phyloP scores from a whole-genome alignment of 2,797 vertebrate genomes.

The Hyperoplus lanceolatus region DNA sequence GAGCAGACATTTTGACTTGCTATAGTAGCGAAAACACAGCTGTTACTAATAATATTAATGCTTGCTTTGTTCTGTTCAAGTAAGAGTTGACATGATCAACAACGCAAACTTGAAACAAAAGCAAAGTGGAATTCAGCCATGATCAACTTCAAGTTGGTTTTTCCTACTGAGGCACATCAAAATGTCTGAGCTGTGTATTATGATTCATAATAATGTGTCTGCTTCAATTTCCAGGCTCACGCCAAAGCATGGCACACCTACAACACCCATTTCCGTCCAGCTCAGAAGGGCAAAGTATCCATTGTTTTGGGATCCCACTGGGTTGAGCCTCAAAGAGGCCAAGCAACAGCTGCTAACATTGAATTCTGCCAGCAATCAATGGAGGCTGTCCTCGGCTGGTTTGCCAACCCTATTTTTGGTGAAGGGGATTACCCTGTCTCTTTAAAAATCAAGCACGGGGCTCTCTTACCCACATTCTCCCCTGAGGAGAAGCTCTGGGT shows the following conservation, averaged over 20 bases:
- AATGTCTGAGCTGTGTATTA: too few relatives aligned
- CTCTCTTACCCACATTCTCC: slow-evolving; percentile 87
- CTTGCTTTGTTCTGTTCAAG: not conserved
- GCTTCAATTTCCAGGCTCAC: slow-evolving; percentile 90
- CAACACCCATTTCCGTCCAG: slow-evolving; percentile 85
- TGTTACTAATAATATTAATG: not conserved
- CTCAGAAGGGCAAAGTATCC: slow-evolving; percentile 91
- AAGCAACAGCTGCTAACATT: slow-evolving; percentile 74
- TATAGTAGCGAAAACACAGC: not conserved
- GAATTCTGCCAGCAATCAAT: slow-evolving; percentile 91
- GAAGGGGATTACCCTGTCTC: slow-evolving; percentile 92
- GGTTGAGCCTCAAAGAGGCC: slow-evolving; percentile 89
- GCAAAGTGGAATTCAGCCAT: not conserved
- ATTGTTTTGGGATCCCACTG: slow-evolving; percentile 95
- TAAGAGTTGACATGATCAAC: not conserved
- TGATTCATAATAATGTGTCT: slow-evolving; percentile 6
- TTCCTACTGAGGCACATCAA: not conserved
- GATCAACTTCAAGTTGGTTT: not conserved
- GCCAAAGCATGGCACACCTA: slow-evolving; percentile 94
- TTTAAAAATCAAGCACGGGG: slow-evolving; percentile 81
- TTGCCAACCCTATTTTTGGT: slow-evolving; percentile 93
- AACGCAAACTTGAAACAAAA: not conserved
- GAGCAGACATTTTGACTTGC: not conserved
- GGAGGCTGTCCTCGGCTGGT: slow-evolving; percentile 93
- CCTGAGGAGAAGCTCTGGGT: slow-evolving; percentile 88